Conservation (phyloP, 2,113 vertebrate genomes). For the Calidris pygmaea region DNA sequence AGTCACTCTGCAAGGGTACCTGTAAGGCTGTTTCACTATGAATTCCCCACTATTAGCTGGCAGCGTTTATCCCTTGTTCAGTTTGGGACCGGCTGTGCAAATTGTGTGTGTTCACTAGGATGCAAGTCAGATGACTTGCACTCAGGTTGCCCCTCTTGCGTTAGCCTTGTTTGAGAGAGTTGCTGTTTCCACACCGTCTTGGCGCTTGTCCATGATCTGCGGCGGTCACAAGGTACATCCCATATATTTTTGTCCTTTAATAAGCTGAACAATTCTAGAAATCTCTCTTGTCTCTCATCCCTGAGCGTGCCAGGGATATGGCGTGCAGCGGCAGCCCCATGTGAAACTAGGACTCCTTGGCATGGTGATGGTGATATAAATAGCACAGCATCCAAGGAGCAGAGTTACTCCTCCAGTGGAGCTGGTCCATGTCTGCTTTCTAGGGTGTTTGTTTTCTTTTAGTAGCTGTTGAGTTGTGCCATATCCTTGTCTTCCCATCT, state of each 20-base stretch:
- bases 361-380: background rate
- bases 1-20: background rate
- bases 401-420: conserved; percentile 49
- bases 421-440: conserved; percentile 50
- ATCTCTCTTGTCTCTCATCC: background rate
- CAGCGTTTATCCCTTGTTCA: background rate
- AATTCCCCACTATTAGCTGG: background rate
- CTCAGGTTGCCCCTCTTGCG: background rate
- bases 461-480: conserved; percentile 29
- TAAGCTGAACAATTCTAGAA: background rate
- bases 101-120: rapidly evolving
- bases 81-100: background rate
- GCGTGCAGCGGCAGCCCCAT: background rate
- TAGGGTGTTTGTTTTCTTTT: conserved; percentile 59
- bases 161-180: background rate
- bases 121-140: background rate
- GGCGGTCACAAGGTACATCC: background rate
- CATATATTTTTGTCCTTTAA: background rate
- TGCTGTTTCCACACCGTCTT: rapidly evolving
- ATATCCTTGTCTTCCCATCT: conserved; percentile 13
- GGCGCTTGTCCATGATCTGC: rapidly evolving
- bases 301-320: background rate
- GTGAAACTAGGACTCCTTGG: background rate
- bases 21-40: background rate
- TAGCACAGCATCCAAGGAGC: background rate